phyloP scores from a whole-genome alignment of 2,113 vertebrate genomes.

The Symphodus melops region DNA sequence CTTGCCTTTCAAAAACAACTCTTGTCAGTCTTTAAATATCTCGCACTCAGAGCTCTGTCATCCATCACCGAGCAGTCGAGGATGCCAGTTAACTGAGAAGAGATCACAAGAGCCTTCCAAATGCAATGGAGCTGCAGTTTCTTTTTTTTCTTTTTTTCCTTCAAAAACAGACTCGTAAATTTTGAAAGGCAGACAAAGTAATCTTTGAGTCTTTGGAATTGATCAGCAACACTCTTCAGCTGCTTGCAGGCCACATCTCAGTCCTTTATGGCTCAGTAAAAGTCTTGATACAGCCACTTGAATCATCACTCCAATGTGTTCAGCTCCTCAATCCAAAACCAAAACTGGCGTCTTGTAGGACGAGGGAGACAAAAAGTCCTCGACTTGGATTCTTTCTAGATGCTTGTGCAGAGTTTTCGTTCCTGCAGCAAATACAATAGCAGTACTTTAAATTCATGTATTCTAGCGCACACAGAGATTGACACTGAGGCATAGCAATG shows the following conservation, averaged over 20 bases:
- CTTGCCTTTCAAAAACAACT: constrained; percentile 26
- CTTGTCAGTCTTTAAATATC: constrained; percentile 61
- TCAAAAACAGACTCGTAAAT: constrained; percentile 24
- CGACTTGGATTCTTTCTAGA: background rate
- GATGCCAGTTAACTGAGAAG: constrained; percentile 32
- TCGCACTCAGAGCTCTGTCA: constrained; percentile 29
- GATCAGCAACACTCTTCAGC: constrained; percentile 7
- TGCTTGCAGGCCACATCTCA: constrained; percentile 3
- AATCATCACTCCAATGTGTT: background rate
- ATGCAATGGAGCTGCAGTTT: background rate
- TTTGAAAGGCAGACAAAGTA: constrained; percentile 23
- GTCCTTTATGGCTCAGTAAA: constrained; percentile 39
- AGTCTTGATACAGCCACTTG: constrained; percentile 22
- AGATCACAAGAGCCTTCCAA: constrained; percentile 49
- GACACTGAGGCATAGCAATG: background rate
- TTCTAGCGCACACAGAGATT: background rate
- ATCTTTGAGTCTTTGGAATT: constrained; percentile 15
- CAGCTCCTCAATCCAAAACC: constrained; percentile 1
- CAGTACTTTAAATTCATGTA: background rate
- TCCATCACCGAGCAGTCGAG: constrained; percentile 44
- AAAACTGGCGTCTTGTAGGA: background rate
- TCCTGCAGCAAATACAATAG: background rate
- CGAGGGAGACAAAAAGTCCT: background rate
- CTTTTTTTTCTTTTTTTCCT: background rate
- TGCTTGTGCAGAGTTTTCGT: background rate